phyloP scores from a whole-genome alignment of 1,140 invertebrate genomes.

The Maniola jurtina region DNA sequence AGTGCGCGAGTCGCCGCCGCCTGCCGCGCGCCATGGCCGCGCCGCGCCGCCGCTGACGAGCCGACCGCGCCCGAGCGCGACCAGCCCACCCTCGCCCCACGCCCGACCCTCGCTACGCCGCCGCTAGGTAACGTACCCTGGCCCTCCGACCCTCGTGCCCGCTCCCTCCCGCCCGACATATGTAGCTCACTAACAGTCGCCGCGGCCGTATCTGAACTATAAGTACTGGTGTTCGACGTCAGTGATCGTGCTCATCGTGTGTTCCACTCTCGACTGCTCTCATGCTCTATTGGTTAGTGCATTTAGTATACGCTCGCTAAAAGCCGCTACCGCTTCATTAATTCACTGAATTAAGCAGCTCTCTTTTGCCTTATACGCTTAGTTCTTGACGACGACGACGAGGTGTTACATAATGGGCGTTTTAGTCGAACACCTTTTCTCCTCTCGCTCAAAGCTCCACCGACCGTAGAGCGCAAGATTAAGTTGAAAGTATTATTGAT shows the following conservation, averaged over 20 bases:
- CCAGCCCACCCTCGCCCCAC: constrained; percentile 34
- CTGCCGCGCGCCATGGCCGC: constrained; percentile 56
- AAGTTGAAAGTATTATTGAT: neutral
- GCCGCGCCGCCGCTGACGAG: constrained; percentile 55
- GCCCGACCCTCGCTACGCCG: constrained; percentile 45
- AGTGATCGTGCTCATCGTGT: constrained; percentile 60
- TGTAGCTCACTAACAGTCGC: constrained; percentile 43
- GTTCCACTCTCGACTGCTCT: constrained; percentile 73
- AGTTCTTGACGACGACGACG: constrained; percentile 40
- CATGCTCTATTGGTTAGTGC: constrained; percentile 73
- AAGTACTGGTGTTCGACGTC: constrained; percentile 44
- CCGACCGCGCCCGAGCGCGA: constrained; percentile 46
- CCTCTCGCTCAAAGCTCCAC: constrained; percentile 14
- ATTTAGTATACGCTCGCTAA: constrained; percentile 29
- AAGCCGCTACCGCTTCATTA: constrained; percentile 28
- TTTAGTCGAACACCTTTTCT: constrained; percentile 23
- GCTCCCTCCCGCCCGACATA: constrained; percentile 42
- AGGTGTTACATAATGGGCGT: constrained; percentile 59
- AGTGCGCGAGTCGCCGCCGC: constrained; percentile 56
- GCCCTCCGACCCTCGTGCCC: constrained; percentile 28
- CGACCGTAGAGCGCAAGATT: neutral
- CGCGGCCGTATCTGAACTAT: constrained; percentile 40
- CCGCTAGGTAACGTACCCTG: constrained; percentile 51
- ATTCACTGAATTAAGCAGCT: constrained; percentile 24
- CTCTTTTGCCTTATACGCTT: constrained; percentile 27